Base-by-base conservation (phyloP, 2,888 invertebrate genomes). In the Nomada goodeniana region DNA sequence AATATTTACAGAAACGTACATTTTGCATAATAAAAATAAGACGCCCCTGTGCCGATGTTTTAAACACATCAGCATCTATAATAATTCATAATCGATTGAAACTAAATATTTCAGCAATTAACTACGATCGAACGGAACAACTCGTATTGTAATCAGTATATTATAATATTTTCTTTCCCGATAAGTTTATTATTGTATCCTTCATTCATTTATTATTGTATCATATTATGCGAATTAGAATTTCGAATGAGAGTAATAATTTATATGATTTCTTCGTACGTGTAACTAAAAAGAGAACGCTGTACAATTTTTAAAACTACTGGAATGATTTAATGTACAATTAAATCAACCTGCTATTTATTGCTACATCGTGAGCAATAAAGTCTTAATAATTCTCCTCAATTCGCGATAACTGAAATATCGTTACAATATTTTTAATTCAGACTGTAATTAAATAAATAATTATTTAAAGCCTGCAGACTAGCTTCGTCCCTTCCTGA, bases 1-100 rank as follows among this genome's bases (percentile, higher is more conserved):
- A 82, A 88, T 89, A 89, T 86, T 85, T 89, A 89, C 88, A 89
- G 79, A 64, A 83, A 53, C 63, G 67, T 82, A 82, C 60, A 80
- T 50, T 20, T 83, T 18, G 69, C 60, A 70, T 81, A 88, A 86
- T 67, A 83, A 88, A 59, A 81, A 80, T 85, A 81, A 88, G 84
- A 29, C 81, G 64, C 64, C 63, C 76, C 44, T 68, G 26, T 73
- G 18, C 75, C 60, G 53, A 61, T 71, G 67, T 4, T 7, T 71
- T 64, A 50, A 64, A 72, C 44, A 60, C 50, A 20, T 50, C 36
- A 63, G 65, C 65, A 63, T 42, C 71, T 29, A 53, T 36, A 44
- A 60, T 67, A 15, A 76, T 73, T 29, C 11, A 23, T 57, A 44
- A 79, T 42, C 47, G 50, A 79, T 15, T 57, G 70, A 36, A 70